Conservation (phyloP, 2,113 vertebrate genomes). For the Oryzias curvinotus region DNA sequence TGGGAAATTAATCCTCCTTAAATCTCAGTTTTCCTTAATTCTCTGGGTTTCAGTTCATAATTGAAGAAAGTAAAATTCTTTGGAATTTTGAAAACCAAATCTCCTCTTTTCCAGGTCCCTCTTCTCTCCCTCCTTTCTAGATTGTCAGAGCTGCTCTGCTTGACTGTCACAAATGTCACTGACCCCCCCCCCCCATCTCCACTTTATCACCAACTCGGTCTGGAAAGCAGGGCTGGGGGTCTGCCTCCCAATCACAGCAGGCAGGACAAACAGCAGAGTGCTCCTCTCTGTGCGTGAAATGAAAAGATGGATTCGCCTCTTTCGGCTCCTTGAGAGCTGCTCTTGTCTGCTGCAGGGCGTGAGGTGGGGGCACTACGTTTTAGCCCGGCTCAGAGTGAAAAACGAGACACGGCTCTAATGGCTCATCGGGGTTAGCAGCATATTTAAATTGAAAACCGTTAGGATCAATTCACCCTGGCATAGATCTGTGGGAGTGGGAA, state of each 20-base stretch:
- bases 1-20: not conserved
- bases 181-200: too few relatives aligned
- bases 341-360: not conserved
- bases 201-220: conserved; percentile 5
- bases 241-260: conserved; percentile 35
- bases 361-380: conserved; percentile 10
- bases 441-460: conserved; percentile 13
- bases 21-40: not conserved
- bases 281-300: conserved; percentile 55
- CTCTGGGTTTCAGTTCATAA: not conserved
- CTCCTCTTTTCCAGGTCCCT: not conserved
- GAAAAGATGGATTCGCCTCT: conserved; percentile 50
- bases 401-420: not conserved
- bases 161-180: conserved; percentile 45
- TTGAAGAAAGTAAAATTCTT: not conserved
- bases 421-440: not conserved
- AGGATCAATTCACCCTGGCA: not conserved
- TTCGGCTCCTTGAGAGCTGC: conserved; percentile 21
- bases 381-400: conserved; percentile 26
- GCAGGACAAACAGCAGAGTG: conserved; percentile 32
- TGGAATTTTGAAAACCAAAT: not conserved
- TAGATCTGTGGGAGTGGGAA: conserved; percentile 4
- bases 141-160: conserved; percentile 12
- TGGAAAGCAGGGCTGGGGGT: conserved; percentile 22
- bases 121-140: conserved; percentile 18